phyloP scores from a whole-genome alignment of 1,140 invertebrate species.

The Sipha flava region DNA sequence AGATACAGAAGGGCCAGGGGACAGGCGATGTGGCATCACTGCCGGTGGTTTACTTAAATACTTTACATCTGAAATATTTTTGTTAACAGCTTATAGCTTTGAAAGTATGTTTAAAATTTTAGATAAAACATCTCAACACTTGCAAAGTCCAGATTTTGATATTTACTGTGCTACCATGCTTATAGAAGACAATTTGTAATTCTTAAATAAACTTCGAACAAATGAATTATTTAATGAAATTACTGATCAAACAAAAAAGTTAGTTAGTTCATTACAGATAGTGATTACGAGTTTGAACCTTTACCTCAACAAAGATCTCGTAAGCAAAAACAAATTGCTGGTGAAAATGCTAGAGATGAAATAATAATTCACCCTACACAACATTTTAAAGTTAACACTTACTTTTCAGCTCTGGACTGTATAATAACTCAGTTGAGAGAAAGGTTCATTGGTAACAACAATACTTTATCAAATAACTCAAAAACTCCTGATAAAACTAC shows the following conservation, averaged over 20 bases:
- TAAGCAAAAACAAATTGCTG: background rate
- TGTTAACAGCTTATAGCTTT: background rate
- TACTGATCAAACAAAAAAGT: background rate
- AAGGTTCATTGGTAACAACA: background rate
- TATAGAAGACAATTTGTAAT: background rate
- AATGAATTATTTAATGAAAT: background rate
- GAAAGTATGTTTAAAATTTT: background rate
- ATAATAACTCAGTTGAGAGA: background rate
- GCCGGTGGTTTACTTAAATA: background rate
- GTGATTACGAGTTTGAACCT: background rate
- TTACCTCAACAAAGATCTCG: background rate
- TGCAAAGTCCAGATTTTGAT: background rate
- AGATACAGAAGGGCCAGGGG: background rate
- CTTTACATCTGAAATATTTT: background rate
- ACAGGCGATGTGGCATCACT: background rate
- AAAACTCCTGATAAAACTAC: background rate
- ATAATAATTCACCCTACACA: background rate
- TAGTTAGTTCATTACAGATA: background rate
- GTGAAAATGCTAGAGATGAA: background rate
- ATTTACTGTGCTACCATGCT: background rate
- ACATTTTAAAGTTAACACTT: background rate
- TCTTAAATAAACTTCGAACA: background rate
- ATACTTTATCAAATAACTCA: background rate
- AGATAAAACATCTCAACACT: background rate
- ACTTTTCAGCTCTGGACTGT: background rate